phyloP scores from a whole-genome alignment of 2,797 vertebrate species.

The Scolopax bukidnonensis region DNA sequence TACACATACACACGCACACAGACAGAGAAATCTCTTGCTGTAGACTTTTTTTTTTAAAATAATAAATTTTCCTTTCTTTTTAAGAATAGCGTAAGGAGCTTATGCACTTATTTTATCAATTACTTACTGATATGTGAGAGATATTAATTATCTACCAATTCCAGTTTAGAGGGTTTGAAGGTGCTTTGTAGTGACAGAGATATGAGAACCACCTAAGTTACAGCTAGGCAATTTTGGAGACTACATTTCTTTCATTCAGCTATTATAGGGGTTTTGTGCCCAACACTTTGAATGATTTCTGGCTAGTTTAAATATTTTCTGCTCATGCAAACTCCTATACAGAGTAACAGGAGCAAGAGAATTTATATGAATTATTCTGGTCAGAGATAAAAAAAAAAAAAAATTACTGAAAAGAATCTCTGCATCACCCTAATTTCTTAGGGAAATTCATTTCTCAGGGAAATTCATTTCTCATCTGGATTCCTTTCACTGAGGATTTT shows the following conservation, averaged over 20 bases:
- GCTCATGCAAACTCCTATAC: background rate
- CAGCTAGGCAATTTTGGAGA: background rate
- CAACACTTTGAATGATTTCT: background rate
- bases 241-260: background rate
- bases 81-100: background rate
- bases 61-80: background rate
- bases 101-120: background rate
- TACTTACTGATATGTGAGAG: background rate
- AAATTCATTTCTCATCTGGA: background rate
- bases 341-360: background rate
- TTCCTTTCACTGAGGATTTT: background rate
- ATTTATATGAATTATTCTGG: background rate
- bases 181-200: background rate
- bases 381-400: background rate
- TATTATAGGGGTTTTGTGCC: background rate
- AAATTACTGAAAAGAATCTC: background rate
- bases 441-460: background rate
- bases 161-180: background rate
- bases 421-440: background rate
- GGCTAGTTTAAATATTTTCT: background rate
- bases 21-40: background rate
- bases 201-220: background rate
- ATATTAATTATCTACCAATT: background rate
- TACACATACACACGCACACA: background rate
- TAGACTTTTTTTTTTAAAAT: background rate